Evolutionary conservation across 1,140 invertebrate species (phyloP), one percentile per base, ranked within the genome.

Genomic region (Heterodera schachtii): DNA sequence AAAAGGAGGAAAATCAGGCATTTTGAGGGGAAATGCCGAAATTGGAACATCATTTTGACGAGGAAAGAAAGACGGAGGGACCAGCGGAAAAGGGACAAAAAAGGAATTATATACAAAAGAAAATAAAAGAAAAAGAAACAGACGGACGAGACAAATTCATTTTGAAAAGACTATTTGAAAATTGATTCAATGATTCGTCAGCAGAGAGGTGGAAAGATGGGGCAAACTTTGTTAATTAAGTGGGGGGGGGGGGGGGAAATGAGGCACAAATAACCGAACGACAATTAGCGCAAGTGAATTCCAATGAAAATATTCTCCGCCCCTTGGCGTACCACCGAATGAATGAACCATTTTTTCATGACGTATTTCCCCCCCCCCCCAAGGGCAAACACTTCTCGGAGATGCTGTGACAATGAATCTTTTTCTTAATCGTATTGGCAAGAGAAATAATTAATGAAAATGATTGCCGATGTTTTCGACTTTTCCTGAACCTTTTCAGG

Each of bases 201-300:
- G 6, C 11, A 11, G 49, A 52, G 49, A 52, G 49, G 49, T 6
- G 57, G 9, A 60, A 60, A 60, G 57, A 60, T 52, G 8, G 57
- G 57, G 13, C 57, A 13, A 44, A 44, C 6, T 19, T 4, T n/a
- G 76, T 81, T 7, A 76, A 3, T 78, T 78, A 43, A 76, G 41
- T 9, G 16, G 78, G 41, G 60, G 31, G 16, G 64, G 77, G 60
- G 77, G 78, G 79, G 79, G 47, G 41, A 78, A 78, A 11, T 6
- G 47, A 11, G 78, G 76, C 43, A 43, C 75, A 19, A 70, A n/a
- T 64, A n/a, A 19, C 49, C 3, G 21, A 19, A 57, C 9, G 49
- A 11, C 49, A 52, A 52, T 8, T 52, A 52, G 6, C 49, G 6
- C 6, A 52, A 52, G 49, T 52, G 11, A 52, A 52, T 41, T 75